Base-by-base conservation (phyloP, 2,797 vertebrate genomes). In the Oreochromis grahami region DNA sequence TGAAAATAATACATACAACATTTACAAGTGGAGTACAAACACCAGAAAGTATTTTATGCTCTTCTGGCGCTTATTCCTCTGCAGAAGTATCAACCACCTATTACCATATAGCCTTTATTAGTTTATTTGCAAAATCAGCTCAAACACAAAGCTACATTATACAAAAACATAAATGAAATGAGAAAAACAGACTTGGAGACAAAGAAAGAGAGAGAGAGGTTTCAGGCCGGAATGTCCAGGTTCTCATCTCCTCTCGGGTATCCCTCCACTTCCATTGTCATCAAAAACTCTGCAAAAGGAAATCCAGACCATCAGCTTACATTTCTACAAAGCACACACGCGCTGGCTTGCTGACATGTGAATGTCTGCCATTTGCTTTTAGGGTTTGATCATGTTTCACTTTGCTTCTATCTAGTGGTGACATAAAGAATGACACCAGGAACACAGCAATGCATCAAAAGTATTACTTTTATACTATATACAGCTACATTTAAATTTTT, bases 241-340 rank as follows among this genome's bases (percentile, higher is more conserved):
- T 93, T 93, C 56, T 96, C 96, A 14, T 97, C 97, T 79, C 87
- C 93, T 52, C 94, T 96, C 5, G 96, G 96, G 93, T 95, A 97
- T 55, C 96, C 90, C 55, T 96, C 97, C 3, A 98, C 91, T 85
- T 98, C 98, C 94, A 97, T 96, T 43, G 97, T 96, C 96, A 99
- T 98, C 94, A 99, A 92, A 84, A 97, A 93, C 84, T 98, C 98
- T 99, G 87, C 21, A 86, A 34, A 51, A 83, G 12, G 55, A 82
- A 63, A 48, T 72, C 50, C 82, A 55, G 3, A 43, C 3, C 19
- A n/a, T 24, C 43, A 21, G 17, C 13, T 74, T 8, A 6, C 12
- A 15, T 32, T 34, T 9, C 15, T 21, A 17, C 14, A 34, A 78
- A 53, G 7, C 34, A 4, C 2, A 1, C 50, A 24, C 43, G 79